phyloP scores from a whole-genome alignment of 2,888 invertebrate species.

The Spisula solida region DNA sequence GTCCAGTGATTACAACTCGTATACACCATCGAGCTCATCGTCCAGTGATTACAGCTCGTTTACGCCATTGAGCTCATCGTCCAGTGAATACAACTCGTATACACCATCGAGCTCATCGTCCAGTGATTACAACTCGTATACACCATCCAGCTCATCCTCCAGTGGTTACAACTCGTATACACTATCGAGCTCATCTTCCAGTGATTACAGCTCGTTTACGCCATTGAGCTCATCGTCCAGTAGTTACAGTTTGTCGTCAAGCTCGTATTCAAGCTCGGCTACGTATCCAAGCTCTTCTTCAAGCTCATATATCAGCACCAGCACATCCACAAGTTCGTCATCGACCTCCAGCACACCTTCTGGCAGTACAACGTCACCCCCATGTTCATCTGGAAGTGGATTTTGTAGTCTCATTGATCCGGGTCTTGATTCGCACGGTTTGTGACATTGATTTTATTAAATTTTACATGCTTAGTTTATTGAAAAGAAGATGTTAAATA shows the following conservation, averaged over 20 bases:
- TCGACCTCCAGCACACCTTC: too few species aligned
- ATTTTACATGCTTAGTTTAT: too few species aligned
- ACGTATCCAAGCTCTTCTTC: background rate
- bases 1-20: too few species aligned
- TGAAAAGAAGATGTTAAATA: too few species aligned
- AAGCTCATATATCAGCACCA: background rate
- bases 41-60: background rate
- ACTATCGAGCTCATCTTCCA: background rate
- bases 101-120: background rate
- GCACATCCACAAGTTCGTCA: background rate
- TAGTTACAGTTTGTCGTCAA: background rate
- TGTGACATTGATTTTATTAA: too few species aligned
- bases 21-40: too few species aligned
- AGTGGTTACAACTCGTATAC: background rate
- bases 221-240: background rate
- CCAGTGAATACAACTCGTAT: background rate
- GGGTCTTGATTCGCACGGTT: too few species aligned
- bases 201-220: background rate
- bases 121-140: too few species aligned
- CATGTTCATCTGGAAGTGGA: too few species aligned
- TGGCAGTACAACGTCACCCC: too few species aligned
- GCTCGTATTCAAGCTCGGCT: background rate
- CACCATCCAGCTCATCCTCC: background rate
- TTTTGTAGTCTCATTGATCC: too few species aligned
- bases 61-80: background rate